A percentile compares a stretch with the other conserved stretches of the same genome.
Conservation (phyloP, 2,797 vertebrate species). For the Gallinago stenura region DNA sequence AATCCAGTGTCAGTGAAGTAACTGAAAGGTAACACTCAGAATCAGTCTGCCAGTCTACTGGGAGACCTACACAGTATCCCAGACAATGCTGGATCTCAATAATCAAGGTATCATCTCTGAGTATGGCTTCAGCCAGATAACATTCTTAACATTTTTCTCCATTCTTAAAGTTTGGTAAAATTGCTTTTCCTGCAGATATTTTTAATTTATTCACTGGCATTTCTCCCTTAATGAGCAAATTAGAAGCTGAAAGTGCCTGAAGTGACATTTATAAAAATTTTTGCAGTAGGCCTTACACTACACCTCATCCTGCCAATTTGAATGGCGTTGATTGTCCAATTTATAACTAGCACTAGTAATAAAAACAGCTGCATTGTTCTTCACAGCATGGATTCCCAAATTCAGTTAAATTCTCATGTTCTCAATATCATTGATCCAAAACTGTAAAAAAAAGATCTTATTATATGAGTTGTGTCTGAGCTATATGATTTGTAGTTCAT, state of each 20-base stretch:
- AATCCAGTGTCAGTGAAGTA: not conserved
- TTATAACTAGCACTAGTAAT: not conserved
- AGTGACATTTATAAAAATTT: not conserved
- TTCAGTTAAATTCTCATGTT: not conserved
- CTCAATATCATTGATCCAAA: not conserved
- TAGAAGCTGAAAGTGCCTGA: not conserved
- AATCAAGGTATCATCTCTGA: not conserved
- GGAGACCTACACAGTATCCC: not conserved
- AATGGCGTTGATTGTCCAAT: not conserved
- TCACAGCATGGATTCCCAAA: not conserved
- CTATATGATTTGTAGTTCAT: not conserved
- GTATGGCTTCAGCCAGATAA: not conserved
- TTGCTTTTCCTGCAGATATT: not conserved
- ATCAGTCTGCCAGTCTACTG: not conserved
- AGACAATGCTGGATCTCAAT: not conserved
- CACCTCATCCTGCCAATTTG: not conserved
- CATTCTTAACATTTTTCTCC: not conserved
- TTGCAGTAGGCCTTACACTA: not conserved
- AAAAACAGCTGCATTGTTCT: not conserved
- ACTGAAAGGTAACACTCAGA: not conserved
- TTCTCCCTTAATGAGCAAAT: not conserved
- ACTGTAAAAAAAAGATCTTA: rapidly evolving
- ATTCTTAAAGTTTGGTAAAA: not conserved
- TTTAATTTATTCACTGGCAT: not conserved
- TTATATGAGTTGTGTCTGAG: not conserved